Evolutionary conservation across 2,888 invertebrate species (phyloP), one percentile per base, ranked within the genome.

Genomic region (Azorinus chamasolen): DNA sequence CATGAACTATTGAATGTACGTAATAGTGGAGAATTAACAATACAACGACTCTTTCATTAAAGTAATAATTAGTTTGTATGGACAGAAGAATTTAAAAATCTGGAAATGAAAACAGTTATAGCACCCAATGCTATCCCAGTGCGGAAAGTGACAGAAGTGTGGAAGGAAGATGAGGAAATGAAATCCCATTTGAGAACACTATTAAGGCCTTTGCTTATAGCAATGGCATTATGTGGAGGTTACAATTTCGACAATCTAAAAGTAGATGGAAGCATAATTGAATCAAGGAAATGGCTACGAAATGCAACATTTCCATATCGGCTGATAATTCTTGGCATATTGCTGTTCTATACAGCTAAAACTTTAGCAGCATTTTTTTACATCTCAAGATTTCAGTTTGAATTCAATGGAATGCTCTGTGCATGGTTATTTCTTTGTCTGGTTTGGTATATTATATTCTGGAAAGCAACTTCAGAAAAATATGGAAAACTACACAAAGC

Each of bases 231-330:
- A 14, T 20, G 27, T 32, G 72, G 72, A 14, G 53, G 54, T 39
- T 64, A 65, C 48, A 72, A 53, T 37, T 72, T 72, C 20, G 53
- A 46, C 20, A 59, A 72, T 27, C 32, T 72, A 22, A 46, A 39
- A 20, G 39, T 24, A 18, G 18, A 58, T 14, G 32, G 39, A 12
- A 32, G 25, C 25, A 20, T 32, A 10, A 32, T 10, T 8, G 45
- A 20, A 16, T 45, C 45, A 45, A 45, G 45, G 14, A 45, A 45
- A 16, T 16, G n/a, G 4, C 14, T 5, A 5, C 45, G 14, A 45
- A 16, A 45, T 4, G 5, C 10, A 10, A 6, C 32, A 10, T 10
- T 32, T 4, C 4, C 10, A 4, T 32, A 32, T 10, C 4, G 10
- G 32, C 10, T 45, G n/a, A 45, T 16, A 45, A 3, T 45, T 45